Conservation (phyloP, 2,888 invertebrate genomes). For the Pherbina coryleti region DNA sequence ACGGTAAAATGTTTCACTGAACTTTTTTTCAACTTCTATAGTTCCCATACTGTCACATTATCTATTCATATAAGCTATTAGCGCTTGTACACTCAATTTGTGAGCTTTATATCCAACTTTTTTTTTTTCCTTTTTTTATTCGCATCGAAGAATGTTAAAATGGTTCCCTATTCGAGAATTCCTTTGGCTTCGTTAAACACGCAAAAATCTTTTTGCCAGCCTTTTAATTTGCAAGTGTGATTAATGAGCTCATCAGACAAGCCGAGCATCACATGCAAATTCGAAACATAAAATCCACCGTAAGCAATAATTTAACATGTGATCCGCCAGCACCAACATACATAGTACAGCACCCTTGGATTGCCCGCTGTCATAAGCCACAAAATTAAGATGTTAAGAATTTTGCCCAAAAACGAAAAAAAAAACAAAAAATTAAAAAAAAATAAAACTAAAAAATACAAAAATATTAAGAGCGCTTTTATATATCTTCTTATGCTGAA, state of each 20-base stretch:
- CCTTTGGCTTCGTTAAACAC: neutral
- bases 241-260: conserved; percentile 31
- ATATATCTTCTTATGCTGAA: neutral
- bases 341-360: neutral
- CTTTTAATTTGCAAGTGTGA: neutral
- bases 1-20: too few species aligned
- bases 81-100: too few species aligned
- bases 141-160: neutral
- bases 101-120: too few species aligned
- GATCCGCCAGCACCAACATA: neutral
- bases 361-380: neutral
- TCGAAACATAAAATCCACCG: conserved; percentile 8
- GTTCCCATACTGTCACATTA: too few species aligned
- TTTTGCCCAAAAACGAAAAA: neutral
- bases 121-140: neutral
- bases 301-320: conserved; percentile 23
- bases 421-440: too few species aligned
- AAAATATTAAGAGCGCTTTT: neutral
- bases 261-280: conserved; percentile 20
- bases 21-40: too few species aligned
- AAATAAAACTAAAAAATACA: too few species aligned
- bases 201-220: neutral
- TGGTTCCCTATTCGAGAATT: neutral
- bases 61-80: too few species aligned
- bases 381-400: conserved; percentile 32